Conservation (phyloP, 2,113 vertebrate species). For the Neolamprologus toae region DNA sequence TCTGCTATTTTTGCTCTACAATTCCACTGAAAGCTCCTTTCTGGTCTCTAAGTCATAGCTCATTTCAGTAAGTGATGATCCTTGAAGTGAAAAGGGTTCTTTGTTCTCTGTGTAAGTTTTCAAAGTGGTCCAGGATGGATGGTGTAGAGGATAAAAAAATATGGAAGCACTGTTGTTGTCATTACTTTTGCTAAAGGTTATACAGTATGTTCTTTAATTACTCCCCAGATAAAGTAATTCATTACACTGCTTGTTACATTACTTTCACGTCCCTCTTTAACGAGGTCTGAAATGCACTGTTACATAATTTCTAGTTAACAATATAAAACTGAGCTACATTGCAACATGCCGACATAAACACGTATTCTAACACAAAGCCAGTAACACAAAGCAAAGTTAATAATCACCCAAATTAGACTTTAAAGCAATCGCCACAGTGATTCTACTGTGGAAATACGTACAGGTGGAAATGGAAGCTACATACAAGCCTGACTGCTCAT, state of each 20-base stretch:
- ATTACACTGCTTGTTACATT: not conserved
- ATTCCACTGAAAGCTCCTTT: not conserved
- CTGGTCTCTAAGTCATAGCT: not conserved
- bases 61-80: not conserved
- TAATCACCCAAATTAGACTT: not conserved
- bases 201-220: not conserved
- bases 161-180: not conserved
- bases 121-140: not conserved
- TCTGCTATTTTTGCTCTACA: not conserved
- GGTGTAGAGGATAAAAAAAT: not conserved
- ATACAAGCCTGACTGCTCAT: not conserved
- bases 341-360: not conserved
- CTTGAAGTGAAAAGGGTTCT: not conserved
- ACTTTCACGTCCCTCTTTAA: accelerated
- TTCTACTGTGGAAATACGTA: not conserved
- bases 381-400: not conserved
- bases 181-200: not conserved
- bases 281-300: not conserved
- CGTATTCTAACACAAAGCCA: not conserved
- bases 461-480: not conserved
- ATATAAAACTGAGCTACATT: not conserved
- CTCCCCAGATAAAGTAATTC: not conserved
- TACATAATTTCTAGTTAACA: not conserved
- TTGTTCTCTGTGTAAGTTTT: not conserved
- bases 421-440: not conserved